A percentile compares a stretch with the other conserved stretches of the same genome.
phyloP scores from a whole-genome alignment of 2,797 vertebrate species.

The Nothura maculosa region DNA sequence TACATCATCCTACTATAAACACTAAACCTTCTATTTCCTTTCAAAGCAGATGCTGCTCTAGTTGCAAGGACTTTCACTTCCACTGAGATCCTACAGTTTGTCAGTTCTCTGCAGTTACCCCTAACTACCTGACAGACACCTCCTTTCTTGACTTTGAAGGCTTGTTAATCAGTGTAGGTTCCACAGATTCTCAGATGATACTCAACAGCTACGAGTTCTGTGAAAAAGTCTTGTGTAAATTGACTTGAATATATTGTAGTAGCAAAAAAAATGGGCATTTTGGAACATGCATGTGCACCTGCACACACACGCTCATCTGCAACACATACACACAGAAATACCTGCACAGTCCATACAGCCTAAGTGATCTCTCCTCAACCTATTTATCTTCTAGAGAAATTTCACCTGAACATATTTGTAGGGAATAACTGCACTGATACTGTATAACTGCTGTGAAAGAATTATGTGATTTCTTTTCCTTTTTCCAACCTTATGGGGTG shows the following conservation, averaged over 20 bases:
- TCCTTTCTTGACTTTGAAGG: background rate
- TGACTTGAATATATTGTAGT: background rate
- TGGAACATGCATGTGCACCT: background rate
- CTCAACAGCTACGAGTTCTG: background rate
- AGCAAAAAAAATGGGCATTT: background rate
- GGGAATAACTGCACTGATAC: background rate
- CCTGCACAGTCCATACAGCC: background rate
- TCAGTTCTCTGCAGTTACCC: background rate
- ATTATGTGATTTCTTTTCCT: background rate
- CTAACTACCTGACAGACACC: background rate
- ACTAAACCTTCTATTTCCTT: background rate
- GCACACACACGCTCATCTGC: too few species aligned
- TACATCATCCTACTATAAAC: background rate
- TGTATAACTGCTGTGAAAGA: background rate
- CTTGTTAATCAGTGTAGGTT: background rate
- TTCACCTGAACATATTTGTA: background rate
- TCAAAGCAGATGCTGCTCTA: background rate
- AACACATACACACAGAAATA: background rate
- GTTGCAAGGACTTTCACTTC: background rate
- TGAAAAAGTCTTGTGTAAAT: background rate
- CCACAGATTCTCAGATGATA: background rate
- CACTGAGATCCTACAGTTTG: background rate
- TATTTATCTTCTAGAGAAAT: background rate
- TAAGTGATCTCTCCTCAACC: background rate
- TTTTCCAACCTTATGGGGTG: background rate